These are phyloP conservation scores for Noctua pronuba DNA, from an alignment of 2,888 invertebrate species.

Conservation along the genomic window DNA sequence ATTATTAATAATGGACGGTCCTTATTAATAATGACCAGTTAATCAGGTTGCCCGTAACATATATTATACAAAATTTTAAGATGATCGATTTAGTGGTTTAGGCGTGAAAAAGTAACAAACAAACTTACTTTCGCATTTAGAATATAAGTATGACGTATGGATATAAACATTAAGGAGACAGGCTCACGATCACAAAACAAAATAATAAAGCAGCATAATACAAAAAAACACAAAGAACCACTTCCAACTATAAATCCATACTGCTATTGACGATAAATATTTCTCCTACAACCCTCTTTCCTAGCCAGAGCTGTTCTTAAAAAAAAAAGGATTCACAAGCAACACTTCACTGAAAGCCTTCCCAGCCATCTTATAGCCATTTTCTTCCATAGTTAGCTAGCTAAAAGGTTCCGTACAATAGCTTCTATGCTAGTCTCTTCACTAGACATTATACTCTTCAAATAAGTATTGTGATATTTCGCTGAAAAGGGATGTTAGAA, in stretches of 20 bases:
- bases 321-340: slow-evolving; percentile 33
- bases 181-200: neutral
- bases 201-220: neutral
- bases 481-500: slow-evolving; percentile 47
- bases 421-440: slow-evolving; percentile 42
- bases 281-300: slow-evolving; percentile 21
- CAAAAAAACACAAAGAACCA: neutral
- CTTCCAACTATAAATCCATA: slow-evolving; percentile 22
- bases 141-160: too few species aligned
- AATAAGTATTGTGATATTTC: slow-evolving; percentile 65
- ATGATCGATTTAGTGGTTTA: too few species aligned
- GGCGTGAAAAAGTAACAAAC: too few species aligned
- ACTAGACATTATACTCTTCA: slow-evolving; percentile 64
- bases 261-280: slow-evolving; percentile 32
- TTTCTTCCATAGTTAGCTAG: slow-evolving; percentile 62
- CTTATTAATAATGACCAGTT: too few species aligned
- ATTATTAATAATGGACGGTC: too few species aligned
- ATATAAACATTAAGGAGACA: neutral
- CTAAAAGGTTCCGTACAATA: slow-evolving; percentile 68
- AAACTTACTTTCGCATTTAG: too few species aligned
- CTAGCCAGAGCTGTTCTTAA: slow-evolving; percentile 20
- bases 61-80: too few species aligned
- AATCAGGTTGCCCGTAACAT: too few species aligned
- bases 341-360: slow-evolving; percentile 46
- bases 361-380: slow-evolving; percentile 58